Evolutionary conservation across 2,888 invertebrate species (phyloP).

Genomic region (Mythimna pallens): DNA sequence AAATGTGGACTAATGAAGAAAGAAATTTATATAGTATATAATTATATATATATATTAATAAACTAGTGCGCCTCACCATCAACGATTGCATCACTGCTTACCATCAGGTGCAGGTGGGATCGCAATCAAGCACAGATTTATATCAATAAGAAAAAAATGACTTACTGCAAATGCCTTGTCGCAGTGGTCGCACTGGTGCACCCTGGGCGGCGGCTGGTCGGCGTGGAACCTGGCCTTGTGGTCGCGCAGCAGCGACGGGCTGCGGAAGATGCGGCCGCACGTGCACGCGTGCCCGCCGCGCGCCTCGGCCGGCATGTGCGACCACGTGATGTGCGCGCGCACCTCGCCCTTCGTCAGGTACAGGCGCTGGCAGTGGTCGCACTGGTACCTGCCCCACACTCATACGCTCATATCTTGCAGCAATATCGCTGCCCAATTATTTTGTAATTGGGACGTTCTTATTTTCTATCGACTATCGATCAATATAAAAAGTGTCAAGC

Average conservation of each 20-base stretch:
- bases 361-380: conserved; percentile 74
- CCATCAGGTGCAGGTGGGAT: no score
- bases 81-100: no score
- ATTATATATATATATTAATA: no score
- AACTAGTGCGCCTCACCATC: no score
- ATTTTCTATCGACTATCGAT: neutral
- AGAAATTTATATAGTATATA: no score
- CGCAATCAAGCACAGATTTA: no score
- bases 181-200: conserved; percentile 68
- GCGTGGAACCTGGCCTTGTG: conserved; percentile 66
- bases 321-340: conserved; percentile 76
- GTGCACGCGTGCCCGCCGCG: conserved; percentile 69
- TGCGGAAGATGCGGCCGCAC: conserved; percentile 76
- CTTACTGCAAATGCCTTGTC: conserved; percentile 73
- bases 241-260: conserved; percentile 68
- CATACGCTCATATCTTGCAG: neutral
- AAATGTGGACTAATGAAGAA: no score
- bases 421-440: neutral
- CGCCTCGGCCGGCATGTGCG: conserved; percentile 66
- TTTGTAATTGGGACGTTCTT: neutral
- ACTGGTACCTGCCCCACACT: conserved; percentile 74
- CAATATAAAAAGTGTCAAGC: no score
- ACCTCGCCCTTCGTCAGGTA: conserved; percentile 78
- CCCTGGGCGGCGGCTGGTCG: conserved; percentile 56
- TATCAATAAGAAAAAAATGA: neutral